These are phyloP conservation scores for Heliconius hermathena DNA, from an alignment of 1,140 invertebrate genomes.

Conservation along the genomic window DNA sequence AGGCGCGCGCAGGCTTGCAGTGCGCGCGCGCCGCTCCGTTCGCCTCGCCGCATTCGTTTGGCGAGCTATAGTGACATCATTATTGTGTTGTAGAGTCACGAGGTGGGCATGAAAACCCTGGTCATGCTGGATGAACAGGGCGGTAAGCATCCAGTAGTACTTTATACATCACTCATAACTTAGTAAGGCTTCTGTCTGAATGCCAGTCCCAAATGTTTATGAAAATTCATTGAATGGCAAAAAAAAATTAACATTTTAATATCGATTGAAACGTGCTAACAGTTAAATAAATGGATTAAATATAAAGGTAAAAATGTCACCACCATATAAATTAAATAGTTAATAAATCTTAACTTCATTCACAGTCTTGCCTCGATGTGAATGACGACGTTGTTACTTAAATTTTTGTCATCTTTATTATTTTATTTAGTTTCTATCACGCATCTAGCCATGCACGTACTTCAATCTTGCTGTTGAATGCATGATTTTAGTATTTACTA, in stretches of 20 bases:
- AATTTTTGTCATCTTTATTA: constrained; percentile 50
- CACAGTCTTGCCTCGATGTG: constrained; percentile 43
- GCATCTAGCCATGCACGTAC: constrained; percentile 80
- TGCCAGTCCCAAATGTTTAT: constrained; percentile 71
- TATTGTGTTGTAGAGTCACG: constrained; percentile 93
- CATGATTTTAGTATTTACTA: constrained; percentile 73
- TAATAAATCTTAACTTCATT: constrained; percentile 54
- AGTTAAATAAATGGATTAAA: constrained; percentile 71
- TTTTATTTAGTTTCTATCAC: constrained; percentile 74
- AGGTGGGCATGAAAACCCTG: constrained; percentile 96
- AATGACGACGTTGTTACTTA: constrained; percentile 55
- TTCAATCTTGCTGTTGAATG: constrained; percentile 77
- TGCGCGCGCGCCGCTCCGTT: constrained; percentile 56
- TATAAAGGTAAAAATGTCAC: constrained; percentile 72
- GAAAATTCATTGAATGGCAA: constrained; percentile 69
- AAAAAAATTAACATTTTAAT: constrained; percentile 57
- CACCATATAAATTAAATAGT: constrained; percentile 65
- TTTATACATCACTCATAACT: constrained; percentile 76
- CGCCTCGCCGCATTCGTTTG: constrained; percentile 69
- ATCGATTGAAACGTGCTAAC: constrained; percentile 70
- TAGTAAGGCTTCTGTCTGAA: constrained; percentile 77
- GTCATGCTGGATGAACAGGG: constrained; percentile 97
- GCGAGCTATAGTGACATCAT: constrained; percentile 82
- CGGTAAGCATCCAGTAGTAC: constrained; percentile 89
- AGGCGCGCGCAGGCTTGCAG: constrained; percentile 45